Evolutionary conservation across 1,140 invertebrate species (phyloP).

Genomic region (Lepidurus arcticus): DNA sequence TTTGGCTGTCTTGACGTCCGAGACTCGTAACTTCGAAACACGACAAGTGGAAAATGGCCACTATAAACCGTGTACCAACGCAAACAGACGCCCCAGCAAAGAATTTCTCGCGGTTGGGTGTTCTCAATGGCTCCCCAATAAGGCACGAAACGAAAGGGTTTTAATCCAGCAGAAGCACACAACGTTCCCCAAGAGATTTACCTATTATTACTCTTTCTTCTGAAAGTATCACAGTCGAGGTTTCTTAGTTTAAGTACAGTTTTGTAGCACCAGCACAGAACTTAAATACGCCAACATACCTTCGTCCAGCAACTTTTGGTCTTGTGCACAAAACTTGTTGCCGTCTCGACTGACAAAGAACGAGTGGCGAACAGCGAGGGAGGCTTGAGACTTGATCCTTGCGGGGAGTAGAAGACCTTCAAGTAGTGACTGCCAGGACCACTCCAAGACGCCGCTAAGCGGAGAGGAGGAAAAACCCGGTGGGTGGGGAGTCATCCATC

Average conservation of each 20-base stretch:
- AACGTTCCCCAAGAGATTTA: neutral
- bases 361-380: slow-evolving; percentile 6
- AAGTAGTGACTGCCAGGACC: neutral
- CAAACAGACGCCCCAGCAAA: neutral
- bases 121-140: neutral
- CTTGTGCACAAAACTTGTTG: neutral
- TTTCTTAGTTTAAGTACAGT: neutral
- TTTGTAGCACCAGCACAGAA: slow-evolving; percentile 15
- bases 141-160: neutral
- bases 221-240: neutral
- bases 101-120: neutral
- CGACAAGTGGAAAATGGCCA: neutral
- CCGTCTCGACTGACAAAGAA: slow-evolving; percentile 11
- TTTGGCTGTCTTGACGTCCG: neutral
- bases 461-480: slow-evolving; percentile 5
- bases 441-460: slow-evolving; percentile 3
- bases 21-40: neutral
- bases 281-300: neutral
- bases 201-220: neutral
- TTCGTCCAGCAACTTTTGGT: neutral
- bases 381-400: slow-evolving; percentile 5
- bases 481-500: neutral
- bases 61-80: neutral
- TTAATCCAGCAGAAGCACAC: neutral
- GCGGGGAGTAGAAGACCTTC: neutral